Evolutionary conservation across 2,797 vertebrate genomes (phyloP), one percentile per base, ranked within the genome.

Genomic region (Macroramphosus scolopax): DNA sequence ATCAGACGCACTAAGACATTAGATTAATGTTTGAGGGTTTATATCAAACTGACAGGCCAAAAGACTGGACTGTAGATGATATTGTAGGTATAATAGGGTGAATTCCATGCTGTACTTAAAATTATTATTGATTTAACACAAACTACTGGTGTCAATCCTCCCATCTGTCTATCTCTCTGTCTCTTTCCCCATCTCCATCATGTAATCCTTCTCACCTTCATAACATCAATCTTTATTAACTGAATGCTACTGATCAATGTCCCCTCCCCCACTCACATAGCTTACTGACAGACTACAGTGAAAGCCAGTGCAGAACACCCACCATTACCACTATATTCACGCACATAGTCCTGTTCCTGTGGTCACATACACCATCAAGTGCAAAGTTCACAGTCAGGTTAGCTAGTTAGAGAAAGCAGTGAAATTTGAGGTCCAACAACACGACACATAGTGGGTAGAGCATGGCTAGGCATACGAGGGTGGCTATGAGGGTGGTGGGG

Each of bases 261-360:
- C 61, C 73, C 73, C 52, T 53, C 71, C 76, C 80, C 74, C 80
- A 88, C 86, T 90, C 65, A 90, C 86, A 74, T 88, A 89, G 86
- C 63, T 10, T 83, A 89, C 82, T 87, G 76, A 89, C 85, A 75
- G 88, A 90, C 89, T 90, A 91, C 88, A 91, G 89, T 68, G 80
- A 89, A 88, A 88, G 81, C 81, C 87, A 87, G 69, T 31, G 45
- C 69, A 79, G 74, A 37, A 57, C 31, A 73, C 13, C 16, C 54
- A 71, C 8, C 9, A 16, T 36, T 32, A 17, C 42, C 50, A 35
- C 36, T 7, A 30, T 16, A 28, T 48, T 50, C 37, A 62, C 22
- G 64, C 52, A 76, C 60, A 75, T 53, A 74, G 22, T 49, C 5
- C 8, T 36, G 33, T 17, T 46, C 22, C 22, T 45, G 52, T 62